Conservation (phyloP, 2,797 vertebrate genomes). For the Masticophis lateralis region DNA sequence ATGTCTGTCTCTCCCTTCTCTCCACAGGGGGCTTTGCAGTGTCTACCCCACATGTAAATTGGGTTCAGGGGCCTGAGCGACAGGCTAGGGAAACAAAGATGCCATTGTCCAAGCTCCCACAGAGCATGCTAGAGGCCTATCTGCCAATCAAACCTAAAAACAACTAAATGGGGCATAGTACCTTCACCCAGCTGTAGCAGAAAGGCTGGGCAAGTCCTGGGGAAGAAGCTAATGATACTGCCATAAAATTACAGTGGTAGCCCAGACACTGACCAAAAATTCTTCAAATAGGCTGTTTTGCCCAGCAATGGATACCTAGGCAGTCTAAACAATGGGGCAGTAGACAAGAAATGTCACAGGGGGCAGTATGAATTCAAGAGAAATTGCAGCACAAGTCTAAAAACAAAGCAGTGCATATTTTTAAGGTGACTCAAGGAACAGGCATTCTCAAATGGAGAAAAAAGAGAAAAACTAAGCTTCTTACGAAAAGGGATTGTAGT, state of each 20-base stretch:
- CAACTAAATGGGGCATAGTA: constrained; percentile 19
- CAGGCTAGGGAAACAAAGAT: constrained; percentile 77
- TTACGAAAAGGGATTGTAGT: background rate
- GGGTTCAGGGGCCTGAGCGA: constrained; percentile 74
- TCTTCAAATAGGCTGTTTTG: background rate
- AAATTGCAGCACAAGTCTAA: background rate
- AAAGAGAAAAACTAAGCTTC: background rate
- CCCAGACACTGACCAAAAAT: background rate
- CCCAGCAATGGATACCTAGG: background rate
- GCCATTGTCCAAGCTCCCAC: constrained; percentile 80
- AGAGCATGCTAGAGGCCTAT: constrained; percentile 66
- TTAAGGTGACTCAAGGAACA: background rate
- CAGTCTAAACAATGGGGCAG: background rate
- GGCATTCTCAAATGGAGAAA: background rate
- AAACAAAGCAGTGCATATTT: background rate
- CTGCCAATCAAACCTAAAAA: constrained; percentile 67
- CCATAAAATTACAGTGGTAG: background rate
- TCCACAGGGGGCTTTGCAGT: constrained; percentile 57
- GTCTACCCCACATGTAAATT: constrained; percentile 91
- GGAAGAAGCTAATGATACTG: background rate
- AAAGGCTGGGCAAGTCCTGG: constrained; percentile 3
- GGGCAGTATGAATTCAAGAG: background rate
- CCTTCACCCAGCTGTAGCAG: background rate
- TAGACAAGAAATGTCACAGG: background rate
- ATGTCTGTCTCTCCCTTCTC: constrained; percentile 9